These are phyloP conservation scores for Drosophila parvula DNA, from an alignment of 1,140 invertebrate species.

Conservation along the genomic window DNA sequence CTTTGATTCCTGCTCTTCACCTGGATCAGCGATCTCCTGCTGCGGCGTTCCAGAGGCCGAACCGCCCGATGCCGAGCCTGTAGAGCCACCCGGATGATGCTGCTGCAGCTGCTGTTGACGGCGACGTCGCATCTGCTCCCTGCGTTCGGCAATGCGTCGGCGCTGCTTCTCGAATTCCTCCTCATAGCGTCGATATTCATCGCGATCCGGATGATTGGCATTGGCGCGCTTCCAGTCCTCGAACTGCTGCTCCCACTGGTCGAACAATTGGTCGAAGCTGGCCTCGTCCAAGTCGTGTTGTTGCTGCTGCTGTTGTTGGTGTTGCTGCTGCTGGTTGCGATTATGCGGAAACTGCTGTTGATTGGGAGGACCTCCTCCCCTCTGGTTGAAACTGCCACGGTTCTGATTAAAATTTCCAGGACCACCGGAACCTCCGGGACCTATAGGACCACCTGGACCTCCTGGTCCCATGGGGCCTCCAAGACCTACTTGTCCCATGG, in stretches of 20 bases:
- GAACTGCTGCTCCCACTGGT: conserved; percentile 93
- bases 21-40: background rate
- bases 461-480: background rate
- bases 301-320: conserved; percentile 15
- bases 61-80: background rate
- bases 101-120: conserved; percentile 33
- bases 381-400: conserved; percentile 41
- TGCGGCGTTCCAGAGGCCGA: background rate
- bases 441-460: background rate
- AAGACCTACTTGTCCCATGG: background rate
- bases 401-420: conserved; percentile 46
- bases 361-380: background rate
- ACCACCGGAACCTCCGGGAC: conserved; percentile 4
- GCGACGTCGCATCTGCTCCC: conserved; percentile 92
- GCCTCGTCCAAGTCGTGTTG: conserved; percentile 87
- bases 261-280: conserved; percentile 92
- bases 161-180: conserved; percentile 92
- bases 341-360: conserved; percentile 21
- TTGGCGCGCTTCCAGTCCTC: conserved; percentile 93
- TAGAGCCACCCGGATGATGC: background rate
- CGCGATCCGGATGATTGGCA: conserved; percentile 93
- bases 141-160: conserved; percentile 89
- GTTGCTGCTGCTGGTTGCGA: conserved; percentile 8
- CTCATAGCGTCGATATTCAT: conserved; percentile 92
- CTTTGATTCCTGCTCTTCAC: background rate